Evolutionary conservation across 1,140 invertebrate genomes (phyloP).

Genomic region (Holotrichia oblita): DNA sequence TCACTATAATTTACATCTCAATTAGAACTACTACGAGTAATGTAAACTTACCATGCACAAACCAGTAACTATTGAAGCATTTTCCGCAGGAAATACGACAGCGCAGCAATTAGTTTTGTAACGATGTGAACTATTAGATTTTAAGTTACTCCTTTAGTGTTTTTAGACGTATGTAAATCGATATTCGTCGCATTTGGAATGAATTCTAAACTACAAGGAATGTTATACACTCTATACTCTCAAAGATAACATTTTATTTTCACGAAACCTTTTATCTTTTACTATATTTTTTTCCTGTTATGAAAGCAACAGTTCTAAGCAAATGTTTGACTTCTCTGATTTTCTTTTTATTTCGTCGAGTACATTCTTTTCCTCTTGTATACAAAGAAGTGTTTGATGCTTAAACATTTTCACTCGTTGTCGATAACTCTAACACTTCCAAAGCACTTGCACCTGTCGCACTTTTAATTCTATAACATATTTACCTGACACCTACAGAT

Average conservation of each 20-base stretch:
- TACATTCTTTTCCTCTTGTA: neutral
- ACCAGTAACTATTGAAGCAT: neutral
- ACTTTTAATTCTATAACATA: too few species aligned
- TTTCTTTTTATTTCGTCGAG: neutral
- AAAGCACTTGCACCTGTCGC: neutral
- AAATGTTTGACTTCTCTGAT: neutral
- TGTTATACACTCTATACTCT: too few species aligned
- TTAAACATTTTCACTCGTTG: neutral
- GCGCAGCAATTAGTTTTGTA: neutral
- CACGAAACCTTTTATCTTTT: too few species aligned
- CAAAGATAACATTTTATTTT: too few species aligned
- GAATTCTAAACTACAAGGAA: too few species aligned
- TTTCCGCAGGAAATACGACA: neutral
- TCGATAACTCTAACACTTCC: neutral
- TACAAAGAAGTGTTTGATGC: neutral
- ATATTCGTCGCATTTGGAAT: too few species aligned
- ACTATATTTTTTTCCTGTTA: too few species aligned
- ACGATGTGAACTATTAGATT: too few species aligned
- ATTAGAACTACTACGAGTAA: neutral
- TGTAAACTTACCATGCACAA: neutral
- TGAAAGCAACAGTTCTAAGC: neutral
- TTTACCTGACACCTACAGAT: neutral
- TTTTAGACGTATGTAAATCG: too few species aligned
- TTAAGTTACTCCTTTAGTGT: too few species aligned
- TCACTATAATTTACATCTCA: slow-evolving; percentile 3